These are phyloP conservation scores for Scaptodrosophila latifasciaeformis DNA, from an alignment of 2,888 invertebrate species.

Conservation along the genomic window DNA sequence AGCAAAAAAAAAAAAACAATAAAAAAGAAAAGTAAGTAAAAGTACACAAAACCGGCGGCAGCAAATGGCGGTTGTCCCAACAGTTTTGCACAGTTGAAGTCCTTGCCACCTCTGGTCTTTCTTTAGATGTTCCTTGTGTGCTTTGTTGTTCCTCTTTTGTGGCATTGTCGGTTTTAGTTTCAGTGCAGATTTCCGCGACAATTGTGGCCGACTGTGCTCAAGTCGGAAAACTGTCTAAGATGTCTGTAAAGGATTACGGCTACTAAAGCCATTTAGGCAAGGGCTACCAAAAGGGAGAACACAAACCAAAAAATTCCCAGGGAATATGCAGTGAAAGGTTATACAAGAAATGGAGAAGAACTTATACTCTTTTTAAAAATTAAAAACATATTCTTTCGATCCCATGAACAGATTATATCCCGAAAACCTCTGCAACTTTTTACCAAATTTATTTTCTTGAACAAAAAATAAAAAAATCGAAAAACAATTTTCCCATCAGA, in stretches of 20 bases:
- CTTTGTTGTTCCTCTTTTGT: neutral
- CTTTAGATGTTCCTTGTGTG: neutral
- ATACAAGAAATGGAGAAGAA: no score
- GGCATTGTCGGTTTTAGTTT: conserved; percentile 20
- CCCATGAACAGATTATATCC: no score
- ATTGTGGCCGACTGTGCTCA: neutral
- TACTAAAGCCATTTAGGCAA: conserved; percentile 20
- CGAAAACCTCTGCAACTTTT: no score
- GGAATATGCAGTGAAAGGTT: no score
- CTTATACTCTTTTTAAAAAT: no score
- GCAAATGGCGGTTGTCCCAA: conserved; percentile 5
- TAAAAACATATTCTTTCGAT: no score
- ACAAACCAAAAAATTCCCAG: no score
- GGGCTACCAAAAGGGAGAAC: neutral
- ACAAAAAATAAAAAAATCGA: no score
- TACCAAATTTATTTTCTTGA: no score
- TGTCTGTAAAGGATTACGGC: conserved; percentile 32
- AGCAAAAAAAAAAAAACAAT: conserved; percentile 3
- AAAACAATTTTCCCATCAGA: no score
- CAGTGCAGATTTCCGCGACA: conserved; percentile 27
- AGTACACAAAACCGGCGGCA: neutral
- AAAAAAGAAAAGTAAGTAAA: no score
- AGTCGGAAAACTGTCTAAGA: conserved; percentile 26
- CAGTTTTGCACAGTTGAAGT: conserved; percentile 4
- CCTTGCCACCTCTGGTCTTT: neutral